A percentile compares a stretch with the other conserved stretches of the same genome.
phyloP scores from a whole-genome alignment of 2,113 vertebrate genomes.

The Fulica atra region DNA sequence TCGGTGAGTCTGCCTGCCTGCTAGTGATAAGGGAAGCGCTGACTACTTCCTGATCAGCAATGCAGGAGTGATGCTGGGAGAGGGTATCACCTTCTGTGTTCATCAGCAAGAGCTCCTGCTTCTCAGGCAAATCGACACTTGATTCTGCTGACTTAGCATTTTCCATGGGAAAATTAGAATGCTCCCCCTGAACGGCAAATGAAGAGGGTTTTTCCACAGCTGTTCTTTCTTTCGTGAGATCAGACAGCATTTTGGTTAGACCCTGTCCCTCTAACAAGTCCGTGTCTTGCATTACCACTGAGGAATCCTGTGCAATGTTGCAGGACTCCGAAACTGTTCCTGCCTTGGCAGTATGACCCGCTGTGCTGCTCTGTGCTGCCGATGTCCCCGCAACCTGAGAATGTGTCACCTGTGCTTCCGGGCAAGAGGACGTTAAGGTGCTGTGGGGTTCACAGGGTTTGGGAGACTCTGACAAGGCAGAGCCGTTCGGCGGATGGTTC shows the following conservation, averaged over 20 bases:
- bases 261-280: constrained; percentile 75
- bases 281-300: constrained; percentile 55
- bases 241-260: constrained; percentile 75
- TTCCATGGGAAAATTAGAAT: constrained; percentile 70
- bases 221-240: constrained; percentile 72
- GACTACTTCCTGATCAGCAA: constrained; percentile 83
- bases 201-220: constrained; percentile 62
- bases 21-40: constrained; percentile 73
- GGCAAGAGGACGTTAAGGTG: constrained; percentile 14
- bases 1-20: constrained; percentile 88
- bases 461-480: constrained; percentile 36
- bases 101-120: constrained; percentile 75
- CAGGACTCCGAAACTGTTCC: constrained; percentile 55
- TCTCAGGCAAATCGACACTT: constrained; percentile 62
- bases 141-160: constrained; percentile 64
- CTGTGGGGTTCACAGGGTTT: background rate
- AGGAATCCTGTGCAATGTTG: background rate
- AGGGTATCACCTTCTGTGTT: constrained; percentile 70
- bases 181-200: constrained; percentile 56
- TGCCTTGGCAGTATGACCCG: constrained; percentile 48
- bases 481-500: background rate
- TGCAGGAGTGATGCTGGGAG: constrained; percentile 80
- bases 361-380: constrained; percentile 31
- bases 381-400: constrained; percentile 56
- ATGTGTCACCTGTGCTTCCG: constrained; percentile 29